Evolutionary conservation across 2,888 invertebrate genomes (phyloP), one percentile per base, ranked within the genome.

Genomic region (Sarcophaga variegata): DNA sequence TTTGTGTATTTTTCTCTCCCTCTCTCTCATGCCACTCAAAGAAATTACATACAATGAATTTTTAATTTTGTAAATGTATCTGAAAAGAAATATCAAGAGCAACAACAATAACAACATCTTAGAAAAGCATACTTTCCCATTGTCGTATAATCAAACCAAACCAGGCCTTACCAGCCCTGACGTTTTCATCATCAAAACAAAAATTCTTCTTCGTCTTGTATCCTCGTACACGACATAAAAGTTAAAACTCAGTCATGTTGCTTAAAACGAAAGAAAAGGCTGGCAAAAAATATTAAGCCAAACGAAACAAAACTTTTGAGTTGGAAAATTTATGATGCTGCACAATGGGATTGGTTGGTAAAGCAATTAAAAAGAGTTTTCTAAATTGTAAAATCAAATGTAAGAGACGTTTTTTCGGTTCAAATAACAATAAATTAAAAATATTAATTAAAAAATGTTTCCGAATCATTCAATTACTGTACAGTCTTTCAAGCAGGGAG

Each of bases 51-150:
- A 67, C 45, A 81, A 74, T 67, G 67, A 66, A 81, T 81, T 81
- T 81, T 74, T 81, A 62, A 81, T 81, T 74, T 81, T 10, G 74
- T 74, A 74, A 66, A 71, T 79, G 70, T 54, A 71, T 64, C 45
- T 60, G 37, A 45, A 54, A 49, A 37, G n/a, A 70, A 79, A 47
- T 11, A 69, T 62, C n/a, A 49, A 37, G 20, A n/a, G 10, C 2
- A 20, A 22, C 62, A 22, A 22, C 22, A 71, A 22, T 14, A 14
- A 45, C n/a, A 69, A 63, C 49, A 70, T 69, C 62, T 62, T 60
- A 63, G 14, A 20, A 63, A 25, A 17, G 25, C n/a, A 37, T 37
- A 37, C 14, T 12, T 8, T 37, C 37, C 8, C 4, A 14, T 54
- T 54, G 17, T 14, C 4, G 4, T 54, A 54, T 54, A 17, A 54